A percentile compares a stretch with the other conserved stretches of the same genome.
phyloP scores from a whole-genome alignment of 2,797 vertebrate genomes.

The Pseudocheirus occidentalis region DNA sequence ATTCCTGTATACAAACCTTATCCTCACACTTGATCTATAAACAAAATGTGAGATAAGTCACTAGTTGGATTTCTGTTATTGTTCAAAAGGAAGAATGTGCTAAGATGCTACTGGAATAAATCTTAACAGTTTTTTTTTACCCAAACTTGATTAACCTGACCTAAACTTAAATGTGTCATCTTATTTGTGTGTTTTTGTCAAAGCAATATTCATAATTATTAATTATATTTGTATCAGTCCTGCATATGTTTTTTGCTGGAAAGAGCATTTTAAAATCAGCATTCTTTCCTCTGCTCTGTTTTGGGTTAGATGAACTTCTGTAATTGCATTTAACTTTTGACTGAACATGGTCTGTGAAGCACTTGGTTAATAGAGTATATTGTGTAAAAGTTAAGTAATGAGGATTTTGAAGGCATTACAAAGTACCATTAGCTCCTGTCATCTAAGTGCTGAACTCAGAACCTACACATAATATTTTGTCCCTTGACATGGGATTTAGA shows the following conservation, averaged over 20 bases:
- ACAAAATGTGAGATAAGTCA: not conserved
- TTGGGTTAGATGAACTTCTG: constrained; percentile 43
- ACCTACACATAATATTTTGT: constrained; percentile 7
- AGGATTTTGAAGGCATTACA: constrained; percentile 24
- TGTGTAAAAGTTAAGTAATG: constrained; percentile 41
- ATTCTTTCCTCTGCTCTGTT: constrained; percentile 10
- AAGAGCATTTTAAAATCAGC: constrained; percentile 38
- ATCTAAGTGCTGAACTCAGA: constrained; percentile 35
- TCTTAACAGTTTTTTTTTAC: not conserved
- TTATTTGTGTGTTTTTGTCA: constrained; percentile 56
- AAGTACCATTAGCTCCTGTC: constrained; percentile 34
- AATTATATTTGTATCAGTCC: constrained; percentile 57
- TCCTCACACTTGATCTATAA: not conserved
- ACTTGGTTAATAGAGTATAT: constrained; percentile 27
- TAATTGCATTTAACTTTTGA: constrained; percentile 58
- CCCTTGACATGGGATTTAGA: constrained; percentile 14
- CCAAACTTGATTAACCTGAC: constrained; percentile 51
- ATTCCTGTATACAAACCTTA: not conserved
- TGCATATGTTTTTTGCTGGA: constrained; percentile 44
- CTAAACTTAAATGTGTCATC: constrained; percentile 48
- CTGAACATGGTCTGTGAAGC: constrained; percentile 2
- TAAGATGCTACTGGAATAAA: not conserved
- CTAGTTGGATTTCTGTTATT: not conserved
- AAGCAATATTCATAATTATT: constrained; percentile 49
- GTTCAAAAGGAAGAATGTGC: not conserved